These are phyloP conservation scores for Phrynocephalus versicolor DNA, from an alignment of 2,113 vertebrate genomes.

Conservation along the genomic window DNA sequence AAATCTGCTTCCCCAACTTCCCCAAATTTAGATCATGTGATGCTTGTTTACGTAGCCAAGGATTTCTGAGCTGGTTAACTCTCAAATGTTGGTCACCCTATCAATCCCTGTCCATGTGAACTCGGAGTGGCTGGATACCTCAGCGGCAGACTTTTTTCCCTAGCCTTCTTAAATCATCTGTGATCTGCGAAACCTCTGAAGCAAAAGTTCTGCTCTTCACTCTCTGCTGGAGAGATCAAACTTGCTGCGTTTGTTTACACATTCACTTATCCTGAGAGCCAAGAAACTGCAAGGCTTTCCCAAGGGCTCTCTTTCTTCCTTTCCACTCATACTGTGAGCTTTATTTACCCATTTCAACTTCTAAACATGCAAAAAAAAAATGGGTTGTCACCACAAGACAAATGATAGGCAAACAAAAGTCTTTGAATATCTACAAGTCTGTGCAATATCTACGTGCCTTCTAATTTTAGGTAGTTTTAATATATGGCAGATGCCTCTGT, in stretches of 20 bases:
- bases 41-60: not conserved
- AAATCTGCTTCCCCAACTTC: too few species aligned
- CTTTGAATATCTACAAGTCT: not conserved
- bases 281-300: not conserved
- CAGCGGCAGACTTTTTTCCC: not conserved
- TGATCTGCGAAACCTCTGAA: not conserved
- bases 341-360: not conserved
- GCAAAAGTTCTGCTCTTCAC: not conserved
- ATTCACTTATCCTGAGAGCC: not conserved
- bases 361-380: slow-evolving; percentile 19
- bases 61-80: accelerated
- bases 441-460: not conserved
- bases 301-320: not conserved
- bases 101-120: not conserved
- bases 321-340: not conserved
- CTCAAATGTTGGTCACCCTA: not conserved
- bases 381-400: not conserved
- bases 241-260: not conserved
- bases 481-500: not conserved
- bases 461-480: not conserved
- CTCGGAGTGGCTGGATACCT: not conserved
- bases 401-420: not conserved
- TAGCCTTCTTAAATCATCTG: not conserved
- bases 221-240: not conserved
- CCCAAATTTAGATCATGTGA: too few species aligned